Evolutionary conservation across 2,113 vertebrate genomes (phyloP), one percentile per base, ranked within the genome.

Genomic region (Rutilus rutilus): DNA sequence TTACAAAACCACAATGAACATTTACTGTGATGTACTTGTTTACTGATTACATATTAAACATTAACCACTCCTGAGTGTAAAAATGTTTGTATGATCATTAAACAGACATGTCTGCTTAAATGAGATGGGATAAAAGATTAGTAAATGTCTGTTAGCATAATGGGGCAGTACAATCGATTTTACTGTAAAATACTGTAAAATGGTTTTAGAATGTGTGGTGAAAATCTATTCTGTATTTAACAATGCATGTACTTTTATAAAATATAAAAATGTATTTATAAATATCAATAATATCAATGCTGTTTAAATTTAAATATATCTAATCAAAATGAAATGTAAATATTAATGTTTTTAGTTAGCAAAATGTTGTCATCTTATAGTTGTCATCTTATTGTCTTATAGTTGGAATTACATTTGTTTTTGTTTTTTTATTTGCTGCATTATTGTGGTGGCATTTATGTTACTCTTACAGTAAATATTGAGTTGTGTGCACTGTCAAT

Each of bases 1-100:
- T 25, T 17, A 8, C 42, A 47, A 62, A 79, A 39, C 57, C 57
- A 62, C 77, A 47, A 11, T 39, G 10, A 75, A 74, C 11, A 60
- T 84, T 84, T 75, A 80, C 36, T 15, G 64, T 4, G 21, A 73
- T 42, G 47, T 79, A 74, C 82, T 78, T 71, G 25, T 62, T 81
- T 73, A 50, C 67, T 60, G 50, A 60, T 36, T 60, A 60, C 17
- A 76, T 71, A 67, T 83, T 83, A 54, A 62, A 67, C 19, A 67
- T 52, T 17, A 60, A 30, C 25, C 39, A 19, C 54, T 73, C 65
- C 42, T 60, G 52, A 69, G 33, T 45, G 62, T 57, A n/a, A 71
- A 85, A 60, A 57, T 15, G 52, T 86, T 80, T 33, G 36, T 25
- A 25, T 80, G 52, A 80, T 80, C n/a, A 47, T 86, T 76, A 67